A percentile compares a stretch with the other conserved stretches of the same genome.
phyloP scores from a whole-genome alignment of 1,140 invertebrate species.

The Drosophila subobscura region DNA sequence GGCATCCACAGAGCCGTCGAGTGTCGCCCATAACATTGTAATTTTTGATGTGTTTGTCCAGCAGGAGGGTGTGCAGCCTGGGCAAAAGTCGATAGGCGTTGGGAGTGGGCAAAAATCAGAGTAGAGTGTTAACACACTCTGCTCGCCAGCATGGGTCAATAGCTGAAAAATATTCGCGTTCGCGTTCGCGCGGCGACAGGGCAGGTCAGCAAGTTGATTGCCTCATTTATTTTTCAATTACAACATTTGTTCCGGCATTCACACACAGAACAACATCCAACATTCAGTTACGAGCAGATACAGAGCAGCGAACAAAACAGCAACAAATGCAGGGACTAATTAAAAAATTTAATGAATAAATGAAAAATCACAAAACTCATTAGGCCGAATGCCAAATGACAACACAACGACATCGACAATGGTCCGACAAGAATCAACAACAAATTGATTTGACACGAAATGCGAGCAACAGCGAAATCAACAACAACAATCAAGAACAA shows the following conservation, averaged over 20 bases:
- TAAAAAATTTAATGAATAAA: constrained; percentile 80
- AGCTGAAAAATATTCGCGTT: constrained; percentile 69
- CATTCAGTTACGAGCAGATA: constrained; percentile 13
- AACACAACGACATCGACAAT: constrained; percentile 42
- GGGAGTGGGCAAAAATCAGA: background rate
- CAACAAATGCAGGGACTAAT: constrained; percentile 71
- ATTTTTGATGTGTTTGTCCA: constrained; percentile 57
- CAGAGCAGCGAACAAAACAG: constrained; percentile 21
- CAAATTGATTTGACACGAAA: constrained; percentile 40
- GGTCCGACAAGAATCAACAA: constrained; percentile 15
- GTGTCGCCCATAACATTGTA: constrained; percentile 74
- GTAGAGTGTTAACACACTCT: constrained; percentile 23
- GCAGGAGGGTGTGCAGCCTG: background rate
- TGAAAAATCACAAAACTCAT: constrained; percentile 80
- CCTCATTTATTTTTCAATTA: constrained; percentile 82
- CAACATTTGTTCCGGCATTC: constrained; percentile 69
- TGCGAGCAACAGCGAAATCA: constrained; percentile 29
- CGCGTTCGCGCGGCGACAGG: constrained; percentile 61
- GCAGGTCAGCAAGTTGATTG: constrained; percentile 80
- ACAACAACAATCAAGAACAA: constrained; percentile 29
- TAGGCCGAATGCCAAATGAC: constrained; percentile 65
- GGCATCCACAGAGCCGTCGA: constrained; percentile 21
- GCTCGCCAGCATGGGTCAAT: constrained; percentile 53
- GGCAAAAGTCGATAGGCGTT: background rate
- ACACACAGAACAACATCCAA: constrained; percentile 14